These are phyloP conservation scores for Chunga burmeisteri DNA, from an alignment of 2,113 vertebrate species.

Conservation along the genomic window DNA sequence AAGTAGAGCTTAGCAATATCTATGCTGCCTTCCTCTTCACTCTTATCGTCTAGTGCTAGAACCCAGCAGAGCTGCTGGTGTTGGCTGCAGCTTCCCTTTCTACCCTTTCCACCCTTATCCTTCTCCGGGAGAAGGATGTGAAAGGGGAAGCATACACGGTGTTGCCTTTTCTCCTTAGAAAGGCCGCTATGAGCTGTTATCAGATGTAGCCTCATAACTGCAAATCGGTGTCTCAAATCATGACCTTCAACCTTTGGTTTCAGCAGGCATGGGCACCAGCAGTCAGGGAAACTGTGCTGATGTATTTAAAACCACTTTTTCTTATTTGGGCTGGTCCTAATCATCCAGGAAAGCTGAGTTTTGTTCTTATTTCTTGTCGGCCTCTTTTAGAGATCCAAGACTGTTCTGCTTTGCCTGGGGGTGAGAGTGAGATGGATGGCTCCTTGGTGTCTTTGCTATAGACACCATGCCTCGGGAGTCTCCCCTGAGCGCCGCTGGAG, in stretches of 20 bases:
- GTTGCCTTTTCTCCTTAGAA: neutral
- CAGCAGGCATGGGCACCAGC: neutral
- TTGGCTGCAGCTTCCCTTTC: neutral
- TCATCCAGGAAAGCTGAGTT: neutral
- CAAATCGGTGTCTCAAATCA: neutral
- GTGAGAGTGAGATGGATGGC: conserved; percentile 2
- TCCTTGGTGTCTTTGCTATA: conserved; percentile 18
- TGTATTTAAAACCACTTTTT: neutral
- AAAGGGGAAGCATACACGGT: fast-evolving
- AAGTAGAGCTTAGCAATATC: fast-evolving
- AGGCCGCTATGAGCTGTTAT: neutral
- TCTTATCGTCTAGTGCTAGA: neutral
- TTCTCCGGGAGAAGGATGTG: neutral
- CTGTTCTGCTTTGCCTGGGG: conserved; percentile 15
- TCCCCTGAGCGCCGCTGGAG: neutral
- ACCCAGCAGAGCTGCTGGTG: neutral
- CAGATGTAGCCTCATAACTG: neutral
- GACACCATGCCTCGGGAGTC: neutral
- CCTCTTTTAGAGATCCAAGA: neutral
- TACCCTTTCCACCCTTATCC: neutral
- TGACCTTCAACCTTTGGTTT: neutral
- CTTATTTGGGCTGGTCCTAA: neutral
- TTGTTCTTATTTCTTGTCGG: neutral
- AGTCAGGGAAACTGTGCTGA: neutral
- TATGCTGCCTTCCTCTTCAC: neutral